Evolutionary conservation across 1,140 invertebrate genomes (phyloP).

Genomic region (Potamilus streckersoni): DNA sequence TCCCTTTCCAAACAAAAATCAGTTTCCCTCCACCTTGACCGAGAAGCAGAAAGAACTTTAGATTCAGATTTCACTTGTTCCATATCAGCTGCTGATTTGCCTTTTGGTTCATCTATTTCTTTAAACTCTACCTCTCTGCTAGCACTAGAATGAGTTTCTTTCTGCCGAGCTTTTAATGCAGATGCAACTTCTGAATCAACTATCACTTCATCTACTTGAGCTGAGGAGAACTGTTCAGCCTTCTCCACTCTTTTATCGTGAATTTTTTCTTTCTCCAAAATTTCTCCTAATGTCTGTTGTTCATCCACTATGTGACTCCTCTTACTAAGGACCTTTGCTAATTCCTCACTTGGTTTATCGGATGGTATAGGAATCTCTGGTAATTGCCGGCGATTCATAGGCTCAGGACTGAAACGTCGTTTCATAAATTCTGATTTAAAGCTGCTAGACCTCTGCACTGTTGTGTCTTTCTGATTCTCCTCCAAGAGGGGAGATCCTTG

Average conservation of each 20-base stretch:
- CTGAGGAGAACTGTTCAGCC: constrained; percentile 18
- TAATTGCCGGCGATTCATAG: constrained; percentile 20
- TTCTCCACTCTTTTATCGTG: constrained; percentile 38
- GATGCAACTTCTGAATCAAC: constrained; percentile 36
- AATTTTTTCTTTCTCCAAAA: constrained; percentile 34
- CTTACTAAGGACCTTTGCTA: constrained; percentile 39
- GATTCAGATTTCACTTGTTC: background rate
- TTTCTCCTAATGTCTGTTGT: constrained; percentile 36
- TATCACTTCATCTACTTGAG: constrained; percentile 39
- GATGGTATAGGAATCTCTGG: constrained; percentile 19
- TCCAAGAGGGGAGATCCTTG: background rate
- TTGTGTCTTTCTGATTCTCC: constrained; percentile 8
- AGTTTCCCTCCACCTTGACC: background rate
- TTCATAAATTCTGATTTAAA: constrained; percentile 47
- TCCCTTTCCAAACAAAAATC: too few relatives aligned
- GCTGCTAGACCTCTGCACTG: constrained; percentile 42
- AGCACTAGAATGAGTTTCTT: constrained; percentile 33
- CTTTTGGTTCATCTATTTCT: background rate
- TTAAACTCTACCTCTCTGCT: background rate
- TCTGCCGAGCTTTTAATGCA: constrained; percentile 29
- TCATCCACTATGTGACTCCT: constrained; percentile 37
- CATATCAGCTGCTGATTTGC: background rate
- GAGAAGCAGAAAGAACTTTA: background rate
- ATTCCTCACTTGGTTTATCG: constrained; percentile 39
- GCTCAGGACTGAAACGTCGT: constrained; percentile 33